Percentiles rank a stretch among this genome's conserved stretches.
phyloP scores from a whole-genome alignment of 2,888 invertebrate genomes.

The Oegoconia quadripuncta region DNA sequence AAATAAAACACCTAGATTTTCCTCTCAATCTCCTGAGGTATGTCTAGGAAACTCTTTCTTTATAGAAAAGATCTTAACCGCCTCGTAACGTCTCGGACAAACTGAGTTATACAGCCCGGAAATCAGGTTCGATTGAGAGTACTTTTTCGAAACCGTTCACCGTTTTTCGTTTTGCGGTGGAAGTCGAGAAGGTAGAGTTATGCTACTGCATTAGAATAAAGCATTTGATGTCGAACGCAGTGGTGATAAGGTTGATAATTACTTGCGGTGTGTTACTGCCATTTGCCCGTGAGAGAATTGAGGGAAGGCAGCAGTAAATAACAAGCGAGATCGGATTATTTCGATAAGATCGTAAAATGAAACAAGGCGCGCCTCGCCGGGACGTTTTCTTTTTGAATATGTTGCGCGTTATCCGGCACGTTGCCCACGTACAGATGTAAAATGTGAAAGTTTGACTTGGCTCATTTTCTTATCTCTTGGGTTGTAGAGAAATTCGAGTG shows the following conservation, averaged over 20 bases:
- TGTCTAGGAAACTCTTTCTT: conserved; percentile 31
- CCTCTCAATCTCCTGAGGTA: conserved; percentile 61
- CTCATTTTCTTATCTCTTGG: conserved; percentile 30
- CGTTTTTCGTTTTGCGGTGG: conserved; percentile 33
- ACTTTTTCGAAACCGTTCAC: conserved; percentile 41
- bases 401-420: conserved; percentile 52
- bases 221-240: conserved; percentile 46
- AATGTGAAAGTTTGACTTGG: conserved; percentile 46
- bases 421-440: conserved; percentile 47
- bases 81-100: conserved; percentile 30
- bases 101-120: conserved; percentile 49
- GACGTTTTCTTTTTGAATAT: conserved; percentile 67
- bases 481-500: conserved; percentile 2
- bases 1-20: conserved; percentile 75
- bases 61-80: conserved; percentile 42
- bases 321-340: conserved; percentile 76
- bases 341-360: conserved; percentile 79
- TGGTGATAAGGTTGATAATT: conserved; percentile 54
- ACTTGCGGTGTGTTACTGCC: conserved; percentile 33
- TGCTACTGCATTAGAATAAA: conserved; percentile 35
- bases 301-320: conserved; percentile 74
- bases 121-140: conserved; percentile 39
- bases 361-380: conserved; percentile 68
- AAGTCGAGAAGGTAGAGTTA: conserved; percentile 47
- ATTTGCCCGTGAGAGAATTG: conserved; percentile 54